Base-by-base conservation (phyloP, 2,113 vertebrate genomes). In the Beaufortia kweichowensis region DNA sequence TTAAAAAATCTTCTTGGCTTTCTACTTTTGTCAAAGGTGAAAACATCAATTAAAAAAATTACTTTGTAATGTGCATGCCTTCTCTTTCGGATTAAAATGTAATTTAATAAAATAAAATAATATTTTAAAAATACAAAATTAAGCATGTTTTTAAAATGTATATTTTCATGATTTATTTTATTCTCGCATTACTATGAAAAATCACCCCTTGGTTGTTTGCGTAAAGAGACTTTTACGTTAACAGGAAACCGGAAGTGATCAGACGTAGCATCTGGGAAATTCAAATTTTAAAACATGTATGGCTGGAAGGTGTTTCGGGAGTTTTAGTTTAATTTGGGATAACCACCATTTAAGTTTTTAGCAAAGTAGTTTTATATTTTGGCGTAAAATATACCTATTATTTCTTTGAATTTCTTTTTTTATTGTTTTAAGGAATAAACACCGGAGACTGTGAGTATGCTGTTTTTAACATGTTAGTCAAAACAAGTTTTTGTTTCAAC, bases 171-270 rank as follows among this genome's bases (percentile, higher is more conserved):
- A 35, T 1, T 7, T 7, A 35, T 35, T 35, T 2, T 35, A 35
- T 35, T 35, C 2, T 35, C n/a, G n/a, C n/a, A n/a, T n/a, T n/a
- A 33, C 3, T 33, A 33, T 33, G 31, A 3, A 33, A 33, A 33
- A 33, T 33, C 31, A 33, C 6, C 31, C 31, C 6, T 33, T 3
- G 6, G 1, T 4, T 14, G 19, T 53, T 53, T 31, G 21, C 2
- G 2, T 3, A 14, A 4, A 24, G 15, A 6, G 76, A 76, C 81
- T 82, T 82, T 82, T 82, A 35, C 48, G 10, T 0, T 31, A 31
- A 53, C 31, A 23, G 76, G 77, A 76, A 75, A 59, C 80, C 21
- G 75, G 76, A 78, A 69, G 70, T 82, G 8, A 14, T 61, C 17
- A n/a, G 59, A 67, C 19, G 6, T 14, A 9, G 10, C 7, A 6